Base-by-base conservation (phyloP, 1,140 invertebrate genomes). In the Aphaenogaster floridana region DNA sequence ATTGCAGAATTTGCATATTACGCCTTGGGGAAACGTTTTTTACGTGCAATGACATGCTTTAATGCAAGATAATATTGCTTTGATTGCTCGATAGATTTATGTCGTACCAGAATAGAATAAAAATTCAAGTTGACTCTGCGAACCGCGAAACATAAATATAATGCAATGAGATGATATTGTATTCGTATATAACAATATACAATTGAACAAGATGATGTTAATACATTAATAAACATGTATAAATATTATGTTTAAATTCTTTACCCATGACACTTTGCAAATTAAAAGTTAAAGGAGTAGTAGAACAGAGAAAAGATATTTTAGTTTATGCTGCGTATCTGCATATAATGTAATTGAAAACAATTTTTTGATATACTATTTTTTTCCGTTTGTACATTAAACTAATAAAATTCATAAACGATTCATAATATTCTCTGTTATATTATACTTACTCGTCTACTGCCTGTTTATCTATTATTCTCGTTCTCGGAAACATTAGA, bases 151-250 rank as follows among this genome's bases (percentile, higher is more conserved):
- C n/a, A 52, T 6, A 81, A 57, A 81, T 42, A 21, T 57, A 9
- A 13, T 21, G 50, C 36, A 74, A 74, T 15, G 17, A 72, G 1
- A 34, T 52, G 3, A n/a, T 54, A 17, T 54, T 39, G 17, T 74
- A 21, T 21, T 42, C 0, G 1, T 42, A 0, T 39, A 54, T 74
- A 68, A 21, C 5, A 9, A 28, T 28, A 34, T 28, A 68, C 8
- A 13, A 66, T 50, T 79, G 45, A 79, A 54, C 3, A 42, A 45
- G 9, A 80, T 78, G 9, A 80, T 42, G 34, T 45, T 59, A 77
- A 0, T 8, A 48, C 0, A 17, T n/a, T 45, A 63, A 63, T 17
- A 28, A 17, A 21, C 64, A 68, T 34, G 0, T 34, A 52, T 72
- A n/a, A 52, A n/a, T 21, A 0, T 71, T 50, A 34, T 48, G 21